Evolutionary conservation across 64 coral and sea anemone genomes (phyloP), one percentile per base, ranked within the genome.

Genomic region (Porites australiensis): DNA sequence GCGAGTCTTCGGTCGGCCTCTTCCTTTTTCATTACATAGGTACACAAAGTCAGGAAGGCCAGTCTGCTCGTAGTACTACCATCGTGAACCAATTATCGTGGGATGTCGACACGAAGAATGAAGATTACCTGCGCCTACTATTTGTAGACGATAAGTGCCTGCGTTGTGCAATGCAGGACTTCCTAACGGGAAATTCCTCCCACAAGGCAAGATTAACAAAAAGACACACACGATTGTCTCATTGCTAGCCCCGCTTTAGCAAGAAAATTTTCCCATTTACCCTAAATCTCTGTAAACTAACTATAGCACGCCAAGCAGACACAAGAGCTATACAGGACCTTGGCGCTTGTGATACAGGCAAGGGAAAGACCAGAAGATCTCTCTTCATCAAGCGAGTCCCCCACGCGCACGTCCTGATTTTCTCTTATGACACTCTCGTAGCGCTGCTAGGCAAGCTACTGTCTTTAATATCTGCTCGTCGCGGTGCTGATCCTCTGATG

Each of bases 151-250:
- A 57, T 57, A 57, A 9, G 16, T 67, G 64, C 64, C 64, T 68
- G 64, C 16, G 16, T n/a, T 11, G 14, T 49, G 44, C 46, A 16
- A 20, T 52, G 48, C 4, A 54, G 50, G 75, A 7, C 75, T 77
- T 54, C 50, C 16, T 77, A n/a, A 52, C 22, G n/a, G 43, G 75
- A 77, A 50, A 52, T 77, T 77, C 6, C 75, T 53, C 50, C 75
- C 49, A 54, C 75, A 77, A 77, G 75, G 75, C 19, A 77, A 53
- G 7, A 77, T 21, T 77, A 52, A 77, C 75, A 58, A 55, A 8
- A 44, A 77, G 75, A 77, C 50, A 53, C 2, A 10, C 8, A 4
- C 47, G 3, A n/a, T n/a, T 9, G 50, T 77, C 49, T 77, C 18
- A 77, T 6, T 77, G 75, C 55, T 20, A 54, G 2, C 49, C 46